A percentile compares a stretch with the other conserved stretches of the same genome.
These are phyloP conservation scores for Rhizomys pruinosus DNA, from an alignment of 2,113 vertebrate genomes.

Conservation along the genomic window DNA sequence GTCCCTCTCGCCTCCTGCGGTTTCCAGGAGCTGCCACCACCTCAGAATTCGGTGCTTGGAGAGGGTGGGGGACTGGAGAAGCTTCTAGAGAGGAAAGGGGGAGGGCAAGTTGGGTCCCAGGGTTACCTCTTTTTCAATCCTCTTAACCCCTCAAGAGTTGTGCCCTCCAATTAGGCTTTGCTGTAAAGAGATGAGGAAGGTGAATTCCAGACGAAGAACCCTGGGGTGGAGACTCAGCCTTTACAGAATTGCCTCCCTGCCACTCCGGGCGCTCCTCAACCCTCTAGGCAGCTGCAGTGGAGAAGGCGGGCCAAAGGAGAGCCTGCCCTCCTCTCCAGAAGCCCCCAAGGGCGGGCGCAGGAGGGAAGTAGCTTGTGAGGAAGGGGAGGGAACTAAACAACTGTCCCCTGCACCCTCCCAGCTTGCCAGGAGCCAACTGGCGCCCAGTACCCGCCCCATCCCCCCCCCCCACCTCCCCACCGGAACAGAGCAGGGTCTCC, in stretches of 20 bases:
- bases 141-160: not conserved
- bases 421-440: not conserved
- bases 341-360: not conserved
- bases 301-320: not conserved
- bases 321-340: not conserved
- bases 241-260: not conserved
- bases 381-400: conserved; percentile 2
- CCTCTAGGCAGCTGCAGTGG: not conserved
- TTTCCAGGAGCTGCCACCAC: not conserved
- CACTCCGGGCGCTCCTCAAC: not conserved
- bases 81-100: not conserved
- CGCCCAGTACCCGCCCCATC: not conserved
- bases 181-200: not conserved
- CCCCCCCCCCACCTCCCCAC: not conserved
- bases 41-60: not conserved
- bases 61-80: not conserved
- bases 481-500: conserved; percentile 12
- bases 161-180: not conserved
- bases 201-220: not conserved
- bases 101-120: not conserved
- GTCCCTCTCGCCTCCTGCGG: not conserved
- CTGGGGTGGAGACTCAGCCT: not conserved
- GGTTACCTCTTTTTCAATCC: not conserved
- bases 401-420: not conserved
- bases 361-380: not conserved